Evolutionary conservation across 1,140 invertebrate species (phyloP).

Genomic region (Drosophila pandora): DNA sequence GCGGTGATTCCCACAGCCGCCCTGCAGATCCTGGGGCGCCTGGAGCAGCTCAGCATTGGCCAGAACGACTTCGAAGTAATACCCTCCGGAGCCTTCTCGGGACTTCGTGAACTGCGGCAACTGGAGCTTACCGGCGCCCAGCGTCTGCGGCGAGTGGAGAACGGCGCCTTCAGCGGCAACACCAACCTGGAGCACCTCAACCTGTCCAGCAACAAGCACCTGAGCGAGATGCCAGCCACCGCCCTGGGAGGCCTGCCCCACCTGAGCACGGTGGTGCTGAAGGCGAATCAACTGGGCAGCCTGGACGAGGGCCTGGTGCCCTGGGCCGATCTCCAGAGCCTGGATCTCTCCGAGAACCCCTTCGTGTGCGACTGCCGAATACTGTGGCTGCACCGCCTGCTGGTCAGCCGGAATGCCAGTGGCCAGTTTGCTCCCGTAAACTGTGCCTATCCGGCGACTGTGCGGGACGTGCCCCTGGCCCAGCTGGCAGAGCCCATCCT

Average conservation of each 20-base stretch:
- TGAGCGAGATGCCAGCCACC: conserved; percentile 89
- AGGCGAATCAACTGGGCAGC: conserved; percentile 90
- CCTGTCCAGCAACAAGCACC: conserved; percentile 90
- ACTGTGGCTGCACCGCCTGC: conserved; percentile 91
- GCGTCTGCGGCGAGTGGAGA: conserved; percentile 88
- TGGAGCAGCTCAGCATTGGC: conserved; percentile 92
- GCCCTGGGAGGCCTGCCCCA: conserved; percentile 91
- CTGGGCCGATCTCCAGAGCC: conserved; percentile 90
- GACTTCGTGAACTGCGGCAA: conserved; percentile 89
- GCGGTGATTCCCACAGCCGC: conserved; percentile 90
- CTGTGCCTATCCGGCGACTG: conserved; percentile 89
- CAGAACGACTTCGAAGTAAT: conserved; percentile 91
- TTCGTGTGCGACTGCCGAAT: conserved; percentile 92
- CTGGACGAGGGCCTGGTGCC: conserved; percentile 90
- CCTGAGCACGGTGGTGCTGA: conserved; percentile 89
- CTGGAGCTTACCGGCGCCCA: conserved; percentile 91
- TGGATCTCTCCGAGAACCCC: conserved; percentile 93
- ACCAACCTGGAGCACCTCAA: conserved; percentile 91
- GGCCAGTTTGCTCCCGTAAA: conserved; percentile 85
- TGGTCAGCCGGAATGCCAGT: conserved; percentile 88
- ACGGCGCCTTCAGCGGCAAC: conserved; percentile 91
- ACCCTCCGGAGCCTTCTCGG: conserved; percentile 89
- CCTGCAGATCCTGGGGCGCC: conserved; percentile 87
- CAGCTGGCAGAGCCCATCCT: conserved; percentile 90
- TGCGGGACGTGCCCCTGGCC: conserved; percentile 88